Evolutionary conservation across 2,888 invertebrate genomes (phyloP).

Genomic region (Campaea margaritaria): DNA sequence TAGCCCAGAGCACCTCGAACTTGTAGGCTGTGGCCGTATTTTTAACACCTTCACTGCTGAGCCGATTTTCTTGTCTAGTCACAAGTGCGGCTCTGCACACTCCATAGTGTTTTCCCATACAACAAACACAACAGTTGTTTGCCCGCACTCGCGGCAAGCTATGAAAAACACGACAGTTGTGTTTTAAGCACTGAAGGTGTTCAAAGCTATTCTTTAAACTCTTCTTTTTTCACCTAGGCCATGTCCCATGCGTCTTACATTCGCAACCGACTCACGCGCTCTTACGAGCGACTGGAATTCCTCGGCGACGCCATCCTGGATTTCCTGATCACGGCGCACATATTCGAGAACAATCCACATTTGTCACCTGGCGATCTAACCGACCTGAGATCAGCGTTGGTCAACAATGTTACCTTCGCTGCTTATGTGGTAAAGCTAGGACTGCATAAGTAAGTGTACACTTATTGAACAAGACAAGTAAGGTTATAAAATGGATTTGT

Average conservation of each 20-base stretch:
- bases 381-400: slow-evolving; percentile 96
- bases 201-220: neutral
- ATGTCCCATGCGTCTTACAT: slow-evolving; percentile 96
- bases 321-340: slow-evolving; percentile 94
- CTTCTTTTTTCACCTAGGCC: slow-evolving; percentile 82
- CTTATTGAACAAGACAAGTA: slow-evolving; percentile 55
- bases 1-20: too few relatives aligned
- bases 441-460: slow-evolving; percentile 90
- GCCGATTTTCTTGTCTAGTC: too few relatives aligned
- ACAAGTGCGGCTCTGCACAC: too few relatives aligned
- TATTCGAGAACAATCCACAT: slow-evolving; percentile 90
- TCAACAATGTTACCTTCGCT: slow-evolving; percentile 98
- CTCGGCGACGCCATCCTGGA: slow-evolving; percentile 96
- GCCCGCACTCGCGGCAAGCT: too few relatives aligned
- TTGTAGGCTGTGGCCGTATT: too few relatives aligned
- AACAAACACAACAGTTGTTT: too few relatives aligned
- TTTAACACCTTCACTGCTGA: too few relatives aligned
- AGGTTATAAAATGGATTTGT: too few relatives aligned
- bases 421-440: slow-evolving; percentile 93
- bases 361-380: slow-evolving; percentile 95
- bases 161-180: too few relatives aligned
- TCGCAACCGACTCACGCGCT: slow-evolving; percentile 92
- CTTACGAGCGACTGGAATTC: slow-evolving; percentile 96
- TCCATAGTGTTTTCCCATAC: too few relatives aligned
- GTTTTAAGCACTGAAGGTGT: too few relatives aligned